Evolutionary conservation across 1,140 invertebrate species (phyloP).

Genomic region (Pseudomyrmex flavicornis): DNA sequence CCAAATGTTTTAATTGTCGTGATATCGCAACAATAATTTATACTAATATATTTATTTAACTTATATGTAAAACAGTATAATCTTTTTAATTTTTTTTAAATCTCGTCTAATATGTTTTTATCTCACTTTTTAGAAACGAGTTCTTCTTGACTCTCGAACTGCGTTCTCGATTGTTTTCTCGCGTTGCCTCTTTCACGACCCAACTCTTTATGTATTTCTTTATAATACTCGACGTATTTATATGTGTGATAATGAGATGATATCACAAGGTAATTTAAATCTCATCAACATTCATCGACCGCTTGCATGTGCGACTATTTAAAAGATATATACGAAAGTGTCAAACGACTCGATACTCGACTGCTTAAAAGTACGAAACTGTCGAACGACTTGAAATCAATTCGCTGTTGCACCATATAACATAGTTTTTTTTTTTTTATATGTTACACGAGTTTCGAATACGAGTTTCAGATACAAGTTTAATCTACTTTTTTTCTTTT

Average conservation of each 20-base stretch:
- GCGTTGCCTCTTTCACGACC: not conserved
- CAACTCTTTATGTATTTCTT: not conserved
- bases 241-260: constrained; percentile 22
- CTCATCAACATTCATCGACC: constrained; percentile 22
- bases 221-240: constrained; percentile 14
- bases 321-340: not conserved
- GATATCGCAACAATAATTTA: not conserved
- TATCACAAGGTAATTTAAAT: constrained; percentile 29
- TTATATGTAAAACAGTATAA: too few relatives aligned
- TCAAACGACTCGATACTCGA: not conserved
- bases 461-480: not conserved
- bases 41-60: too few relatives aligned
- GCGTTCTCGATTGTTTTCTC: not conserved
- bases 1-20: not conserved
- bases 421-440: not conserved
- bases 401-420: not conserved
- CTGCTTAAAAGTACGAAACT: not conserved
- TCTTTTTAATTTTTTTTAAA: not conserved
- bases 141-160: not conserved
- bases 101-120: not conserved
- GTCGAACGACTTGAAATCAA: not conserved
- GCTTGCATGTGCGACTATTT: not conserved
- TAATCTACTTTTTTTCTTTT: too few relatives aligned
- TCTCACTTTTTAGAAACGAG: not conserved
- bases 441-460: not conserved